Base-by-base conservation (phyloP, 2,888 invertebrate genomes). In the Lasioglossum oenotherae region DNA sequence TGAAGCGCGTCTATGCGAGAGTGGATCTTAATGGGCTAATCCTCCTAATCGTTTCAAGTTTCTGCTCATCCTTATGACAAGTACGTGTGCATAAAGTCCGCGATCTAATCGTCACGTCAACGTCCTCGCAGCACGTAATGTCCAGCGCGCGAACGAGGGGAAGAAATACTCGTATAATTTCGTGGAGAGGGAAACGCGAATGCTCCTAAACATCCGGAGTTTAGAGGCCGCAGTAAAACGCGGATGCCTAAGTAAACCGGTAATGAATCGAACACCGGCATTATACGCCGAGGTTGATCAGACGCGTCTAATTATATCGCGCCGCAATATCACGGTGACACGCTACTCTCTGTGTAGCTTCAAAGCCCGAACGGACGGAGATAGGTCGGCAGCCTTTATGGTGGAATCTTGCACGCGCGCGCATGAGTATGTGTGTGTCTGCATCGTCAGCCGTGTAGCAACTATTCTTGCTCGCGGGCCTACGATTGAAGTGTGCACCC, bases 301-400 rank as follows among this genome's bases (percentile, higher is more conserved):
- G 71, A 79, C 74, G 73, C 74, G 16, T 86, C 86, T 87, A 87
- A 87, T 87, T 86, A 80, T 87, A 73, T 57, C 74, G 12, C 71
- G 31, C 53, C 76, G 81, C 38, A 69, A 80, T 79, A 85, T 79
- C 78, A 64, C 71, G 73, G 64, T 71, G 80, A 74, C 77, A 80
- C 53, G 74, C 6, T 35, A 35, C 35, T 71, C 74, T 60, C 53
- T 53, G n/a, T 19, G 77, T n/a, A 53, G 72, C 74, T 60, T 86
- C 82, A 73, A 86, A 87, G 86, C 12, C 72, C 31, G 72, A 72
- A 74, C 74, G 80, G 80, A 80, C 64, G 67, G 71, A 82, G 87
- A 79, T 81, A 72, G 84, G 87, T 87, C 87, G 87, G 87, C 79
- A 87, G 77, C 87, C 87, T 87, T 87, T 87, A 41, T 49, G 46